Evolutionary conservation across 2,888 invertebrate genomes (phyloP).

Genomic region (Doris montereyensis): DNA sequence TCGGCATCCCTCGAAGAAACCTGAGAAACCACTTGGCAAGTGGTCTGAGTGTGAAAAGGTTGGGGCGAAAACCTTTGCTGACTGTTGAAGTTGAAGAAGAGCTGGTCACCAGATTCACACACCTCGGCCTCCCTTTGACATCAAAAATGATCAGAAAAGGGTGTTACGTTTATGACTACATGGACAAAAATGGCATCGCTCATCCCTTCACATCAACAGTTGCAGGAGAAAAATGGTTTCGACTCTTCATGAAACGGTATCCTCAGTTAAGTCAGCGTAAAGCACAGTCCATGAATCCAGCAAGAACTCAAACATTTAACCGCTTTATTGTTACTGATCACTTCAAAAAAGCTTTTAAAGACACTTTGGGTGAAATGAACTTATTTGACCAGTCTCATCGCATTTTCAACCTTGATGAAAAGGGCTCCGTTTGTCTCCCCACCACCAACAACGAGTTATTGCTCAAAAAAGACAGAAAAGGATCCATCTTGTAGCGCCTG

Average conservation of each 20-base stretch:
- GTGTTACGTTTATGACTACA: conserved; percentile 1
- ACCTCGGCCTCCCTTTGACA: conserved; percentile 15
- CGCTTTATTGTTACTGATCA: conserved; percentile 6
- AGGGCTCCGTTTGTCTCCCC: conserved; percentile 10
- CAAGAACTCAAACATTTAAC: background rate
- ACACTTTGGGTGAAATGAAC: background rate
- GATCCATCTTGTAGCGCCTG: too few species aligned
- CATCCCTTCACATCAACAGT: too few species aligned
- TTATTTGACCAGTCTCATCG: background rate
- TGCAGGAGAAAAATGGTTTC: too few species aligned
- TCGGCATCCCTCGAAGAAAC: too few species aligned
- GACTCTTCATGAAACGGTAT: too few species aligned
- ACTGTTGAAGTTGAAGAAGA: background rate
- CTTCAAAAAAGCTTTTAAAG: background rate
- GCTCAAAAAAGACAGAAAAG: too few species aligned
- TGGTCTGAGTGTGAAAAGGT: conserved; percentile 5
- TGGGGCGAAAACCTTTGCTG: background rate
- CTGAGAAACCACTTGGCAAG: too few species aligned
- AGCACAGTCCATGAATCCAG: conserved; percentile 14
- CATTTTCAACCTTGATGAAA: too few species aligned
- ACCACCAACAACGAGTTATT: too few species aligned
- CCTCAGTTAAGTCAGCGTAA: too few species aligned
- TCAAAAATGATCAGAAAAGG: conserved; percentile 1
- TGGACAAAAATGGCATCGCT: background rate
- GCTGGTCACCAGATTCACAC: background rate